Conservation (phyloP, 1,140 invertebrate genomes). For the Tetranychus cinnabarinus region DNA sequence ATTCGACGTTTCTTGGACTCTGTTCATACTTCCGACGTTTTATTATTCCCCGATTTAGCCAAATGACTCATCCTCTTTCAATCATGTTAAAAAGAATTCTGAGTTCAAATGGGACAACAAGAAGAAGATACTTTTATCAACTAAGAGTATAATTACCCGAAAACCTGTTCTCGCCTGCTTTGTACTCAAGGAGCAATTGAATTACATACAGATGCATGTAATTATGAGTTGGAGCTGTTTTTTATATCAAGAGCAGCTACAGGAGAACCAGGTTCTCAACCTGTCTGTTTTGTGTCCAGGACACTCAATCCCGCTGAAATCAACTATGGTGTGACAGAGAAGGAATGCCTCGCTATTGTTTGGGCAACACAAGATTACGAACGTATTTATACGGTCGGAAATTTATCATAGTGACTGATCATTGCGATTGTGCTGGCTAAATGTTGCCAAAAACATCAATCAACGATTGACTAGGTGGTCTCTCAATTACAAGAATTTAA, state of each 20-base stretch:
- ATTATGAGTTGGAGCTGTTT: constrained; percentile 14
- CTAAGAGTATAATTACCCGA: not conserved
- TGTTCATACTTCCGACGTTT: not conserved
- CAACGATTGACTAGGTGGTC: constrained; percentile 25
- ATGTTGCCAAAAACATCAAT: constrained; percentile 19
- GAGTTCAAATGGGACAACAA: not conserved
- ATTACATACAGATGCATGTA: constrained; percentile 18
- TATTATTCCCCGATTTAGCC: not conserved
- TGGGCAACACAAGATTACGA: constrained; percentile 22
- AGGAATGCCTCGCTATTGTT: constrained; percentile 28
- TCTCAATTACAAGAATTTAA: constrained; percentile 19
- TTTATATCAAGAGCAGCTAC: constrained; percentile 13
- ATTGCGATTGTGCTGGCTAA: constrained; percentile 24
- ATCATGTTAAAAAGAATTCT: not conserved
- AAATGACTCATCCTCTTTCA: not conserved
- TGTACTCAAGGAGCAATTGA: not conserved
- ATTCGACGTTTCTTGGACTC: not conserved
- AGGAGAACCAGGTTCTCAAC: not conserved
- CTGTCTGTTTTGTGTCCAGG: constrained; percentile 19
- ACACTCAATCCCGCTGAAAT: constrained; percentile 20
- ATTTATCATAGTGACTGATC: constrained; percentile 28
- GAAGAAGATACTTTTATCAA: not conserved
- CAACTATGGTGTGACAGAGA: constrained; percentile 23
- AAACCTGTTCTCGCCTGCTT: not conserved
- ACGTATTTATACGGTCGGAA: constrained; percentile 24